Percentiles rank a stretch among this genome's conserved stretches.
phyloP scores from a whole-genome alignment of 2,888 invertebrate genomes.

The Diachrysia chrysitis region DNA sequence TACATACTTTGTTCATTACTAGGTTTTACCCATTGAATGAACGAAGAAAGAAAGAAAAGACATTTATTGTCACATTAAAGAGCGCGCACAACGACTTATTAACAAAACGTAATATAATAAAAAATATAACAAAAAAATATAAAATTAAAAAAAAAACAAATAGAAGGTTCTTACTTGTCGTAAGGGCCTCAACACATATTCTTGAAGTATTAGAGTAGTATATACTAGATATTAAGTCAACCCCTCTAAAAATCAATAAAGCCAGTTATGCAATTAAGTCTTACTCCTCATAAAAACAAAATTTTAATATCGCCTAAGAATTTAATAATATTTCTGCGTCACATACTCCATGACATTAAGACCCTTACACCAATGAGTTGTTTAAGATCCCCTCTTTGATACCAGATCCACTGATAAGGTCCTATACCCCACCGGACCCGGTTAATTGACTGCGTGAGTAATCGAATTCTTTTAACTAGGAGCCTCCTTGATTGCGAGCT shows the following conservation, averaged over 20 bases:
- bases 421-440: conserved; percentile 26
- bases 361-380: conserved; percentile 61
- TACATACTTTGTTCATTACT: too few relatives aligned
- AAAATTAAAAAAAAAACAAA: too few relatives aligned
- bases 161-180: too few relatives aligned
- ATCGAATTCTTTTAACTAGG: conserved; percentile 67
- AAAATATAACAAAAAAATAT: too few relatives aligned
- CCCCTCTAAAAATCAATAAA: not conserved
- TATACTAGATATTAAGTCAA: too few relatives aligned
- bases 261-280: not conserved
- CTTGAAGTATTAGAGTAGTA: too few relatives aligned
- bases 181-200: too few relatives aligned
- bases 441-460: conserved; percentile 74
- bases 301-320: conserved; percentile 7
- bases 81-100: too few relatives aligned
- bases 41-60: too few relatives aligned
- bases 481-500: conserved; percentile 63
- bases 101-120: too few relatives aligned
- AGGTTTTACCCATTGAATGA: too few relatives aligned
- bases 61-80: too few relatives aligned
- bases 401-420: conserved; percentile 65
- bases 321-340: conserved; percentile 21
- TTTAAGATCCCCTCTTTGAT: conserved; percentile 60
- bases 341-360: conserved; percentile 27
- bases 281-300: conserved; percentile 8